Evolutionary conservation across 2,888 invertebrate genomes (phyloP).

Genomic region (Idaea aversata): DNA sequence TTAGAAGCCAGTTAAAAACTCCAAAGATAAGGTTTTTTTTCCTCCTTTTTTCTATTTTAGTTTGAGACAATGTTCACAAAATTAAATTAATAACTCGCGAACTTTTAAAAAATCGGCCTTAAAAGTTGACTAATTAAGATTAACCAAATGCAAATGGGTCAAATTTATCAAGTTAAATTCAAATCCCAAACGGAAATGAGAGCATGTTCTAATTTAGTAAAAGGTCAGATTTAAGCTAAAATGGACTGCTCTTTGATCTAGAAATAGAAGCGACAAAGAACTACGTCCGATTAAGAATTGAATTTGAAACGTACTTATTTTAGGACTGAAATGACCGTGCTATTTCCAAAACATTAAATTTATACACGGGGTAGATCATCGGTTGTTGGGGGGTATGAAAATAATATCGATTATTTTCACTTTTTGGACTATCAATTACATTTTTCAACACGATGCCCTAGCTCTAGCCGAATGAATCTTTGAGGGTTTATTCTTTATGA

Average conservation of each 20-base stretch:
- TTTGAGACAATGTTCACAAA: neutral
- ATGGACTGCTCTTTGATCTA: neutral
- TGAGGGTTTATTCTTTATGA: too few species aligned
- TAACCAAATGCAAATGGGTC: constrained; percentile 3
- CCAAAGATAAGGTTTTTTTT: too few species aligned
- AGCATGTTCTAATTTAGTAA: neutral
- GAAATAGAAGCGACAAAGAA: neutral
- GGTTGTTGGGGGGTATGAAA: too few species aligned
- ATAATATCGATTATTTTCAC: too few species aligned
- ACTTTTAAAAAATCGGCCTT: neutral
- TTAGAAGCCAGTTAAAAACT: too few species aligned
- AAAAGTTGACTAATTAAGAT: neutral
- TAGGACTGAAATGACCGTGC: neutral
- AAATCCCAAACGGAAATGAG: neutral
- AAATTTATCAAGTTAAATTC: neutral
- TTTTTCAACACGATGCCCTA: too few species aligned
- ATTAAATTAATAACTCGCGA: neutral
- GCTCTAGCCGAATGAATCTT: too few species aligned
- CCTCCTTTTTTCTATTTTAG: too few species aligned
- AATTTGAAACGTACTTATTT: too few species aligned
- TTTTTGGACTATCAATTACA: too few species aligned
- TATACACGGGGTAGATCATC: too few species aligned
- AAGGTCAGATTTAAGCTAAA: neutral
- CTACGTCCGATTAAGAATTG: neutral
- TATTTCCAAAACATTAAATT: too few species aligned